phyloP scores from a whole-genome alignment of 1,140 invertebrate genomes.

The Uloborus diversus region DNA sequence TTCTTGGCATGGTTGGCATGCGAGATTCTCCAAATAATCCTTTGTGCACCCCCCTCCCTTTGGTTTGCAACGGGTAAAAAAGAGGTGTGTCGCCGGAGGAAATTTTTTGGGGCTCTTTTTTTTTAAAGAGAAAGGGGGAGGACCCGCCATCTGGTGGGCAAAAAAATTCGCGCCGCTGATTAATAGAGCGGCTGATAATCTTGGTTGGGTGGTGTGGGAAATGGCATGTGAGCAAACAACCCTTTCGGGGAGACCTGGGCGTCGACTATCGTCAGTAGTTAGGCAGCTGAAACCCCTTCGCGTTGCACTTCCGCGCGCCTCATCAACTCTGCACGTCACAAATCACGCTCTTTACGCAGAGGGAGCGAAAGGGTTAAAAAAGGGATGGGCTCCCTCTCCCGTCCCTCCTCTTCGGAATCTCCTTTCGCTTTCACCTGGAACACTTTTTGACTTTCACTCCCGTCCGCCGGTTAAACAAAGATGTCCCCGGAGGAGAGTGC shows the following conservation, averaged over 20 bases:
- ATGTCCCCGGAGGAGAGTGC: too few species aligned
- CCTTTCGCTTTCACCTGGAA: too few species aligned
- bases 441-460: too few species aligned
- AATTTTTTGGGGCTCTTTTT: constrained; percentile 47
- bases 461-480: too few species aligned
- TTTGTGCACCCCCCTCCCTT: constrained; percentile 39
- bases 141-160: constrained; percentile 40
- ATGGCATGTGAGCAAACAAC: constrained; percentile 53
- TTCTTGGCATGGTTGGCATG: constrained; percentile 40
- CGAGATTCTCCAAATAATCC: constrained; percentile 49
- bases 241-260: constrained; percentile 43
- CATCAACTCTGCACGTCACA: constrained; percentile 56
- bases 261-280: constrained; percentile 45
- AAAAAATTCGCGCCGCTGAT: constrained; percentile 48
- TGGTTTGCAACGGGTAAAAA: constrained; percentile 33
- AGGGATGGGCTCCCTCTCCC: constrained; percentile 48
- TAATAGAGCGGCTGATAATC: constrained; percentile 55
- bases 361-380: constrained; percentile 38
- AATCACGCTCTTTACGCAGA: constrained; percentile 49
- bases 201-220: constrained; percentile 44
- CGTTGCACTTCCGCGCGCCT: constrained; percentile 51
- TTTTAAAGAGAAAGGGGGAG: background rate
- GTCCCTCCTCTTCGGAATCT: constrained; percentile 53
- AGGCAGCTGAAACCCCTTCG: constrained; percentile 38
- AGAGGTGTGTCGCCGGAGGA: constrained; percentile 34